Percentiles rank a stretch among this genome's conserved stretches.
These are phyloP conservation scores for Eurypyga helias DNA, from an alignment of 2,113 vertebrate species.

Conservation along the genomic window DNA sequence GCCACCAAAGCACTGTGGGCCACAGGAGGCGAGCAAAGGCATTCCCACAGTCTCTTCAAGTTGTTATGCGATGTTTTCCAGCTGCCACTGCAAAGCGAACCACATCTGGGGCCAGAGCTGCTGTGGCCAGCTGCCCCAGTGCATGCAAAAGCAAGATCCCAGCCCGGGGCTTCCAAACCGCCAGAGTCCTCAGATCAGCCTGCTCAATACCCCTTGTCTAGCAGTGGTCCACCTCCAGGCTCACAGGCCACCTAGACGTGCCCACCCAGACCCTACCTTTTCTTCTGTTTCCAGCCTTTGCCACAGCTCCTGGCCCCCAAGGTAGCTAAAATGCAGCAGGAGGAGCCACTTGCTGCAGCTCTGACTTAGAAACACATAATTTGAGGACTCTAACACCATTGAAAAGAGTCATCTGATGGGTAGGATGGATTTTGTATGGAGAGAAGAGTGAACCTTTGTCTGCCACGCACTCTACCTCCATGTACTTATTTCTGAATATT, in stretches of 20 bases:
- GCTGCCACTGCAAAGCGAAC: background rate
- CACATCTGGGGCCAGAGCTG: background rate
- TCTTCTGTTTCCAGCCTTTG: background rate
- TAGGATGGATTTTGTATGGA: background rate
- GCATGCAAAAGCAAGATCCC: background rate
- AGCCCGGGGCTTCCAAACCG: background rate
- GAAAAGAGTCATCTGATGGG: rapidly evolving
- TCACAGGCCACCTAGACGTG: background rate
- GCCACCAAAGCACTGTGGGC: background rate
- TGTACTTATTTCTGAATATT: background rate
- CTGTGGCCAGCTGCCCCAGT: background rate
- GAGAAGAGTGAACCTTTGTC: background rate
- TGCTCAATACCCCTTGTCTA: background rate
- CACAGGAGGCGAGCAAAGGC: background rate
- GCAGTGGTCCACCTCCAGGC: background rate
- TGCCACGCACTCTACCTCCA: background rate
- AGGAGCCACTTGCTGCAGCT: background rate
- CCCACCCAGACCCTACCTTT: background rate
- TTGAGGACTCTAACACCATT: background rate
- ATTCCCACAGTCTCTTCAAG: background rate
- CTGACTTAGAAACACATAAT: background rate
- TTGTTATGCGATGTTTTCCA: background rate
- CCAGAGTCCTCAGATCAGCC: background rate
- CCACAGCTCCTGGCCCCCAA: background rate
- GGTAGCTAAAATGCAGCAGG: background rate